Evolutionary conservation across 2,888 invertebrate genomes (phyloP).

Genomic region (Lasioglossum morio): DNA sequence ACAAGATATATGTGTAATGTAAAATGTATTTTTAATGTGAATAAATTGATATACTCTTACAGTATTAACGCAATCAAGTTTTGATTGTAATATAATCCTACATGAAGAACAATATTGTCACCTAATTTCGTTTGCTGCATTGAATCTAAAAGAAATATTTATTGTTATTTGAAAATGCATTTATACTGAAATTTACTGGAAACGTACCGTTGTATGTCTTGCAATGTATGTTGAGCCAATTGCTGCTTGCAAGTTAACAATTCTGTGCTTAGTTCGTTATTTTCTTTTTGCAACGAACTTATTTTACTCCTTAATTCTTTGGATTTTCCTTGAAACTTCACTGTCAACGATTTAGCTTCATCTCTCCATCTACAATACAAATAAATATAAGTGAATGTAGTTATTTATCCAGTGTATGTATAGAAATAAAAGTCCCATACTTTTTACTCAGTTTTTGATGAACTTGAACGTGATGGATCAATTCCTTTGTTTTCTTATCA

Average conservation of each 20-base stretch:
- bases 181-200: constrained; percentile 51
- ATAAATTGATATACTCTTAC: constrained; percentile 56
- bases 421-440: constrained; percentile 75
- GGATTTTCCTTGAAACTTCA: constrained; percentile 87
- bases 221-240: constrained; percentile 71
- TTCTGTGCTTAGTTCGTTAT: constrained; percentile 82
- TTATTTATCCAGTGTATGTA: neutral
- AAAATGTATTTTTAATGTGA: constrained; percentile 69
- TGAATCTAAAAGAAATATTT: constrained; percentile 68
- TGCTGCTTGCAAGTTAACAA: constrained; percentile 76
- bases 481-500: constrained; percentile 85
- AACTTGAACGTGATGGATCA: constrained; percentile 87
- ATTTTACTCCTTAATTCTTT: constrained; percentile 87
- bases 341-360: constrained; percentile 88
- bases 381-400: neutral
- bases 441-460: constrained; percentile 87
- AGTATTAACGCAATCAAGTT: constrained; percentile 58
- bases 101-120: constrained; percentile 69
- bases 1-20: constrained; percentile 52
- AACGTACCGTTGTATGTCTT: constrained; percentile 73
- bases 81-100: constrained; percentile 5
- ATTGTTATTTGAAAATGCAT: constrained; percentile 10
- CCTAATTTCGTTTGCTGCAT: constrained; percentile 71
- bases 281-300: constrained; percentile 85
- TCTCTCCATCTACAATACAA: constrained; percentile 87